Evolutionary conservation across 2,888 invertebrate species (phyloP).

Genomic region (Steinernema carpocapsae): DNA sequence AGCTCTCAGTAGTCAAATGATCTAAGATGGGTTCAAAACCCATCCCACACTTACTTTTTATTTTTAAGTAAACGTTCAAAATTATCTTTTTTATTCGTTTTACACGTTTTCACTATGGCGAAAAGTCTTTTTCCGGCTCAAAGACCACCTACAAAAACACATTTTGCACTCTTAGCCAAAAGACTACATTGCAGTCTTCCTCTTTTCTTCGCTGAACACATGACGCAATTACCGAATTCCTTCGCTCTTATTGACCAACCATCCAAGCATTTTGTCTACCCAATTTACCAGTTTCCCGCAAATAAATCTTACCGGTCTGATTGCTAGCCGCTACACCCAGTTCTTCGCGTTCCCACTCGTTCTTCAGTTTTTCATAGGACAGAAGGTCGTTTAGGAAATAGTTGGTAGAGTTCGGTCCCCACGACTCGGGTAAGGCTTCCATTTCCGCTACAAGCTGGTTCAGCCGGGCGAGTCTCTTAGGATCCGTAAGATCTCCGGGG

Average conservation of each 20-base stretch:
- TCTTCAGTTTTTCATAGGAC: conserved; percentile 23
- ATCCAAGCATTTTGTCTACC: background rate
- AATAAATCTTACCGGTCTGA: conserved; percentile 23
- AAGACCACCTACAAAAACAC: no score
- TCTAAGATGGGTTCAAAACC: no score
- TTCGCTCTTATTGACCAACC: background rate
- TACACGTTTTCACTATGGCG: no score
- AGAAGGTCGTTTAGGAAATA: conserved; percentile 45
- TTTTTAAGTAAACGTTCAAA: no score
- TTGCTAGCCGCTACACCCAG: conserved; percentile 11
- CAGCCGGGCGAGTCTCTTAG: conserved; percentile 48
- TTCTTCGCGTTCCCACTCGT: conserved; percentile 19
- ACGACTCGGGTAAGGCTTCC: conserved; percentile 57
- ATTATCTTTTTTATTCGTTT: no score
- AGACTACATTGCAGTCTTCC: no score
- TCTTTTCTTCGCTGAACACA: background rate
- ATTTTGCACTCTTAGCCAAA: no score
- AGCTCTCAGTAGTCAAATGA: no score
- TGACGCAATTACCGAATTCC: background rate
- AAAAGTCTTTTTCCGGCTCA: no score
- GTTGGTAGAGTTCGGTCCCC: conserved; percentile 58
- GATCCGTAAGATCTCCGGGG: conserved; percentile 56
- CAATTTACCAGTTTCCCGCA: background rate
- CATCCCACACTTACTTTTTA: no score
- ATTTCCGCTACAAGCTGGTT: conserved; percentile 55